Evolutionary conservation across 2,888 invertebrate species (phyloP), one percentile per base, ranked within the genome.

Genomic region (Hemicrepidius hirtus): DNA sequence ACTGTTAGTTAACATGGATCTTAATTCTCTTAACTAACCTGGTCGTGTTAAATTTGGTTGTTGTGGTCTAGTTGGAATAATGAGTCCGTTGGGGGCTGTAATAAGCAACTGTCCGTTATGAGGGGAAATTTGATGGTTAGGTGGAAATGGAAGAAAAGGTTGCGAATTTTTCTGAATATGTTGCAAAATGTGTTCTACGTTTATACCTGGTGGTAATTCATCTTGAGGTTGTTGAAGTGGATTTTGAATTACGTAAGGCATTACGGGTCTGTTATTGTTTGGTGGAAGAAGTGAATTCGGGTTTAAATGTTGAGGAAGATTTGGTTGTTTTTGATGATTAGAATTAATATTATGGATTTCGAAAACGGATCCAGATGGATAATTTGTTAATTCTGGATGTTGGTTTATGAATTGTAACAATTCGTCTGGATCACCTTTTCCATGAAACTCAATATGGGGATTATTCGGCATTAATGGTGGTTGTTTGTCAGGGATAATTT

Each of bases 301-400:
- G 71, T 78, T 75, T 32, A 71, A 12, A 35, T 70, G 75, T 60
- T 76, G 76, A 10, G 63, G 66, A 5, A 28, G 28, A 10, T 21
- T n/a, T 24, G 73, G 72, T 75, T 75, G 72, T 75, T 75, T 79
- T 50, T 70, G 66, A n/a, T 68, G 67, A 12, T 70, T 60, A 46
- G 73, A 72, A 24, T 82, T 79, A 13, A 82, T 69, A 76, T 82
- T 82, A 68, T 85, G 86, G 44, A 87, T 83, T 80, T 86, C 86
- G 9, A 86, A 75, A 37, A 86, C 84, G 6, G 86, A 85, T 21
- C 86, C 86, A 6, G 85, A 81, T 13, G 87, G 87, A 76, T 86
- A 85, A 75, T 85, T 84, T 53, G 83, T 79, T 41, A 86, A 78
- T 78, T 86, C 86, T 5, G 87, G 86, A 78, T 87, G 86, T 71